Evolutionary conservation across 2,113 vertebrate species (phyloP).

Genomic region (Peucedramus taeniatus): DNA sequence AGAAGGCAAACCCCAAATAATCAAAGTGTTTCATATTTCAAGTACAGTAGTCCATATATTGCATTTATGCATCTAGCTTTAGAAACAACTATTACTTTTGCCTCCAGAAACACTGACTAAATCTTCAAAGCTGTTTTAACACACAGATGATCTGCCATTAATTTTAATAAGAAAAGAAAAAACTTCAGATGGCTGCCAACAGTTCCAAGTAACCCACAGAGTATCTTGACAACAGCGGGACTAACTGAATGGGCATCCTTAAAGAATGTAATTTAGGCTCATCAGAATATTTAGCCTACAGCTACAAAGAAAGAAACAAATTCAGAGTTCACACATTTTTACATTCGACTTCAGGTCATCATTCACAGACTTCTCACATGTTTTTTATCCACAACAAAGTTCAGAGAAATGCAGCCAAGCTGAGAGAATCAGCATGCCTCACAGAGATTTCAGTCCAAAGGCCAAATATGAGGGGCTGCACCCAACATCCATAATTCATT

Average conservation of each 20-base stretch:
- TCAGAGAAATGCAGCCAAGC: background rate
- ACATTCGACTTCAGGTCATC: background rate
- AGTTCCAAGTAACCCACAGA: slow-evolving; percentile 16
- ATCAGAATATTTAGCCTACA: slow-evolving; percentile 3
- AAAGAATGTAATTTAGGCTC: slow-evolving; percentile 2
- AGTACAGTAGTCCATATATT: background rate
- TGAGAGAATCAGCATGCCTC: background rate
- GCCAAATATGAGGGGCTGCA: background rate
- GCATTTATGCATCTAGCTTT: background rate
- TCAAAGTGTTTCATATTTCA: background rate
- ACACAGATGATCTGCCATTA: background rate
- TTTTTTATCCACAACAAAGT: background rate
- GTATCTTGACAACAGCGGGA: background rate
- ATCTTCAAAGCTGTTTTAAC: slow-evolving; percentile 39
- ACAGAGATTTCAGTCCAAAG: background rate
- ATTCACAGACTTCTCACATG: background rate
- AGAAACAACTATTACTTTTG: background rate
- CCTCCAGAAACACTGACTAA: background rate
- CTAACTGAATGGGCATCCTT: slow-evolving; percentile 1
- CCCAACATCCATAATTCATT: background rate
- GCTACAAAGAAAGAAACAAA: slow-evolving; percentile 4
- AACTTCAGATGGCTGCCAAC: background rate
- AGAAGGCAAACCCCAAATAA: background rate
- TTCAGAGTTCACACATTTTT: background rate
- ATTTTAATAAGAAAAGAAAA: slow-evolving; percentile 26